Percentiles rank a stretch among this genome's conserved stretches.
phyloP scores from a whole-genome alignment of 2,888 invertebrate genomes.

The Philonicus albiceps region DNA sequence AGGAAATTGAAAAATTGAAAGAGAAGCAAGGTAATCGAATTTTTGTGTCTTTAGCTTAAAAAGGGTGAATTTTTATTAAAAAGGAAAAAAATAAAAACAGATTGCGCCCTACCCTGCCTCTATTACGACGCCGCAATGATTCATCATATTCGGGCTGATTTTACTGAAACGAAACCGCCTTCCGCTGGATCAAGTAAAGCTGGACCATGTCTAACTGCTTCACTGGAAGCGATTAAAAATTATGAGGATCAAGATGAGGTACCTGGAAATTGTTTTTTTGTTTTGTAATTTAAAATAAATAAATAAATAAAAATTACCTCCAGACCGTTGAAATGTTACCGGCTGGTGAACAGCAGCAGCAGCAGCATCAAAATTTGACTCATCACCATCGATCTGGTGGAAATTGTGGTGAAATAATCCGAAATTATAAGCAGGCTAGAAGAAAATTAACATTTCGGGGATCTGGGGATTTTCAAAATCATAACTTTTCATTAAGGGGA shows the following conservation, averaged over 20 bases:
- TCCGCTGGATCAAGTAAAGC: neutral
- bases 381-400: neutral
- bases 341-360: neutral
- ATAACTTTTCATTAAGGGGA: neutral
- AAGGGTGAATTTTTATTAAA: neutral
- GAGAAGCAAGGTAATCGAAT: slow-evolving; percentile 30
- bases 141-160: slow-evolving; percentile 42
- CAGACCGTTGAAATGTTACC: neutral
- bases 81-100: neutral
- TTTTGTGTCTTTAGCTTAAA: neutral
- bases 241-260: slow-evolving; percentile 39
- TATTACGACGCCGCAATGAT: slow-evolving; percentile 41
- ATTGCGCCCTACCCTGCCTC: slow-evolving; percentile 20
- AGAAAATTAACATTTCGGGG: neutral
- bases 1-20: slow-evolving; percentile 43
- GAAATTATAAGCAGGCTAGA: neutral
- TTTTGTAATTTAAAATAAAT: too few relatives aligned
- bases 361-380: too few relatives aligned
- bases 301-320: neutral
- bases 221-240: slow-evolving; percentile 44
- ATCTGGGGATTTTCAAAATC: neutral
- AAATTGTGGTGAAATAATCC: neutral
- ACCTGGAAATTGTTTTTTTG: too few relatives aligned
- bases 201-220: slow-evolving; percentile 16
- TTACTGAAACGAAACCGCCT: neutral